Evolutionary conservation across 2,888 invertebrate species (phyloP).

Genomic region (Hemithea aestivaria): DNA sequence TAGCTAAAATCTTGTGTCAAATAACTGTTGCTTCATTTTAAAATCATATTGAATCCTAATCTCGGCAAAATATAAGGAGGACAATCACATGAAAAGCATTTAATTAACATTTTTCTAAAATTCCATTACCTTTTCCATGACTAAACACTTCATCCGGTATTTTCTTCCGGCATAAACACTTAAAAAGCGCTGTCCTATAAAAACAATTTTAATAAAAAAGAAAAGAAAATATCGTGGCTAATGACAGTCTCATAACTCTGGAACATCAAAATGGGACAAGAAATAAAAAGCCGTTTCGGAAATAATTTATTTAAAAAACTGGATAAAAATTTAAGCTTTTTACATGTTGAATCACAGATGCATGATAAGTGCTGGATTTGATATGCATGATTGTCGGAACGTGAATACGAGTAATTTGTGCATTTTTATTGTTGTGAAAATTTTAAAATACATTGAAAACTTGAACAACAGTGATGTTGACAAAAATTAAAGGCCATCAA

Average conservation of each 20-base stretch:
- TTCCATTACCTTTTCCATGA: too few species aligned
- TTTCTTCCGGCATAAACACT: conserved; percentile 7
- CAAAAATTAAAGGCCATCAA: too few species aligned
- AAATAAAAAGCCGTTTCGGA: conserved; percentile 61
- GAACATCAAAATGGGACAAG: conserved; percentile 28
- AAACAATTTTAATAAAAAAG: conserved; percentile 36
- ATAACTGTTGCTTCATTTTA: too few species aligned
- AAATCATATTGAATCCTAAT: too few species aligned
- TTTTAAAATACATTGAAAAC: background rate
- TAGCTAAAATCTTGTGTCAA: too few species aligned
- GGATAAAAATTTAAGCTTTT: conserved; percentile 23
- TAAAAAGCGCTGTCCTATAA: conserved; percentile 36
- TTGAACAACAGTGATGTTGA: too few species aligned
- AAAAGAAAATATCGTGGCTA: conserved; percentile 36
- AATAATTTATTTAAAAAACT: conserved; percentile 51
- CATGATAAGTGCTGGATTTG: conserved; percentile 24
- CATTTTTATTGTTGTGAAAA: conserved; percentile 7
- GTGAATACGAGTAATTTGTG: conserved; percentile 8
- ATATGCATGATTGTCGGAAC: conserved; percentile 22
- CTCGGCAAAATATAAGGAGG: too few species aligned
- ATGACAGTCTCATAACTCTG: conserved; percentile 37
- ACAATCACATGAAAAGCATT: too few species aligned
- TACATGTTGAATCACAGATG: conserved; percentile 26
- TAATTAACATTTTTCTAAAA: too few species aligned
- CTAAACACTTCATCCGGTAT: background rate